A percentile compares a stretch with the other conserved stretches of the same genome.
Evolutionary conservation across 2,888 invertebrate genomes (phyloP).

Genomic region (Machimus rusticus): DNA sequence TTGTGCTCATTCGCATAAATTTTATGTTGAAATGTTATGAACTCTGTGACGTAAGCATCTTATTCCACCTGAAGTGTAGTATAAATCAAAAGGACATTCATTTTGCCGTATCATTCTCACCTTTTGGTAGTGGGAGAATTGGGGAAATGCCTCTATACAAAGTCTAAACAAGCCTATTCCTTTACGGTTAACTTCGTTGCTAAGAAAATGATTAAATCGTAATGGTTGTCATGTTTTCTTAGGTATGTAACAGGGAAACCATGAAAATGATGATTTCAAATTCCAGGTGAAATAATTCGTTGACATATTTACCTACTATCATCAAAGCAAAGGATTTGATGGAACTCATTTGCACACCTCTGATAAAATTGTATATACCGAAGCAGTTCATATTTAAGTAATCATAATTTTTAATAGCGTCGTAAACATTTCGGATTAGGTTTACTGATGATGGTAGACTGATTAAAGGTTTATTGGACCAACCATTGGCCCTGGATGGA

Average conservation of each 20-base stretch:
- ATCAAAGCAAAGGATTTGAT: neutral
- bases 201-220: neutral
- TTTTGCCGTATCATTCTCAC: neutral
- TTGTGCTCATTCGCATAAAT: neutral
- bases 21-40: neutral
- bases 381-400: neutral
- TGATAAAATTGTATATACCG: neutral
- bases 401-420: neutral
- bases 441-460: neutral
- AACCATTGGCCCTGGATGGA: neutral
- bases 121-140: neutral
- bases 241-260: neutral
- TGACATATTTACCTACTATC: neutral
- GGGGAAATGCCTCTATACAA: neutral
- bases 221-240: neutral
- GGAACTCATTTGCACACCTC: neutral
- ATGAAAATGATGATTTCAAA: neutral
- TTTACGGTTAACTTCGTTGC: neutral
- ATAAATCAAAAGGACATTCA: neutral
- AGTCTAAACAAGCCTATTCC: neutral
- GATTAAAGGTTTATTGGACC: neutral
- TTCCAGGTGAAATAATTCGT: neutral
- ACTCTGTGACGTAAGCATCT: neutral
- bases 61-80: neutral
- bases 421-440: neutral